Evolutionary conservation across 1,140 invertebrate genomes (phyloP).

Genomic region (Aplysia californica): DNA sequence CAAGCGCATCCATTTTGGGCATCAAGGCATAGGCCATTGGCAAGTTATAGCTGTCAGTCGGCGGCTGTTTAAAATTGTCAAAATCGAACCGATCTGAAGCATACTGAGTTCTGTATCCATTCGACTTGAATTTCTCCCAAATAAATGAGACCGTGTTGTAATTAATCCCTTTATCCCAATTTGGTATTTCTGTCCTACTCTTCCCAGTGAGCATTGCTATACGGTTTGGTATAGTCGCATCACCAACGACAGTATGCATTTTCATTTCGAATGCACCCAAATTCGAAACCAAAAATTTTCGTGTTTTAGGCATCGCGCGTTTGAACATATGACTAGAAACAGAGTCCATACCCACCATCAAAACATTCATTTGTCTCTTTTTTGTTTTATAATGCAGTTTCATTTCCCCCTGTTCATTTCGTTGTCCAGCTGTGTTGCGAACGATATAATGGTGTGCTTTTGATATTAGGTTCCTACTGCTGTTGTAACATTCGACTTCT

Average conservation of each 20-base stretch:
- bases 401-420: background rate
- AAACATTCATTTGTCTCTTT: background rate
- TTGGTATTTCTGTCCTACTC: background rate
- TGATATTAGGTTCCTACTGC: background rate
- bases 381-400: background rate
- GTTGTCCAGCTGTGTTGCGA: background rate
- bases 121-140: slow-evolving; percentile 32
- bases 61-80: slow-evolving; percentile 18
- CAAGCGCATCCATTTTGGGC: background rate
- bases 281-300: background rate
- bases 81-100: slow-evolving; percentile 32
- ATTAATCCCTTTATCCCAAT: background rate
- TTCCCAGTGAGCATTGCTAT: slow-evolving; percentile 8
- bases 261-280: background rate
- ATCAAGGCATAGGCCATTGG: slow-evolving; percentile 20
- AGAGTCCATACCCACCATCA: slow-evolving; percentile 14
- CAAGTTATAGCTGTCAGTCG: slow-evolving; percentile 21
- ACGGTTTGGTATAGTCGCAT: slow-evolving; percentile 9
- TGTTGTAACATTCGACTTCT: background rate
- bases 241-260: slow-evolving; percentile 17
- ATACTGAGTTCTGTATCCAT: slow-evolving; percentile 35
- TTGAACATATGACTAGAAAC: background rate
- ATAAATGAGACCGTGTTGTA: slow-evolving; percentile 24
- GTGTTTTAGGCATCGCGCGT: slow-evolving; percentile 5
- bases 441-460: no score